A percentile compares a stretch with the other conserved stretches of the same genome.
Conservation (phyloP, 2,888 invertebrate genomes). For the Lycocerus yunnanus region DNA sequence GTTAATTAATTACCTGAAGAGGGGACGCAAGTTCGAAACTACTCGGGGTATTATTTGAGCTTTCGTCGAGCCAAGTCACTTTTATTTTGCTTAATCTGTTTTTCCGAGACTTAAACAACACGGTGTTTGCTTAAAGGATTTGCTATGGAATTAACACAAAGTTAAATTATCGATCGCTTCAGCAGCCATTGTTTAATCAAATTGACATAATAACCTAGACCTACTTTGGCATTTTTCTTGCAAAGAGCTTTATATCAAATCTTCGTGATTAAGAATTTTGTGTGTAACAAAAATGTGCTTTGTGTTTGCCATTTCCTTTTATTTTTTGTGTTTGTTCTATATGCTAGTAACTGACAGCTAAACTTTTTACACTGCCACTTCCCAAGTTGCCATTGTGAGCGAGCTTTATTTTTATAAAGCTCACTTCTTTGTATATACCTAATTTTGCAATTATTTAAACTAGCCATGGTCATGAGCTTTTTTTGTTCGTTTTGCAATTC, state of each 20-base stretch:
- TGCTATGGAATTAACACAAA: not conserved
- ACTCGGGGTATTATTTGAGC: not conserved
- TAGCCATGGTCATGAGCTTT: no score
- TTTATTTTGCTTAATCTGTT: not conserved
- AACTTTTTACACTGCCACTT: not conserved
- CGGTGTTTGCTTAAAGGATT: not conserved
- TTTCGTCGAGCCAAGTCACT: not conserved
- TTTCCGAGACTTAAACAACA: not conserved
- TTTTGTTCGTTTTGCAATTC: not conserved
- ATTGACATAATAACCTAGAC: slow-evolving; percentile 9
- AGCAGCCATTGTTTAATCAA: slow-evolving; percentile 7
- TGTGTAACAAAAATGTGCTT: not conserved
- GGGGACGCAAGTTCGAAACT: not conserved
- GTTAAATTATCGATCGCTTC: not conserved
- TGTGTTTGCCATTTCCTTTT: not conserved
- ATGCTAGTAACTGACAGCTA: not conserved
- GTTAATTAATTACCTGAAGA: not conserved
- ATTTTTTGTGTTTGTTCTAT: not conserved
- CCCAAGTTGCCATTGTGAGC: not conserved
- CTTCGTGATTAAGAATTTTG: not conserved
- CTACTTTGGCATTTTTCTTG: slow-evolving; percentile 1
- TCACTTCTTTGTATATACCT: not conserved
- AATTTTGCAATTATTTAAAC: not conserved
- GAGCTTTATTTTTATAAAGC: not conserved
- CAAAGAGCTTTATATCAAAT: not conserved